Evolutionary conservation across 2,797 vertebrate genomes (phyloP), one percentile per base, ranked within the genome.

Genomic region (Peromyscus aztecus): DNA sequence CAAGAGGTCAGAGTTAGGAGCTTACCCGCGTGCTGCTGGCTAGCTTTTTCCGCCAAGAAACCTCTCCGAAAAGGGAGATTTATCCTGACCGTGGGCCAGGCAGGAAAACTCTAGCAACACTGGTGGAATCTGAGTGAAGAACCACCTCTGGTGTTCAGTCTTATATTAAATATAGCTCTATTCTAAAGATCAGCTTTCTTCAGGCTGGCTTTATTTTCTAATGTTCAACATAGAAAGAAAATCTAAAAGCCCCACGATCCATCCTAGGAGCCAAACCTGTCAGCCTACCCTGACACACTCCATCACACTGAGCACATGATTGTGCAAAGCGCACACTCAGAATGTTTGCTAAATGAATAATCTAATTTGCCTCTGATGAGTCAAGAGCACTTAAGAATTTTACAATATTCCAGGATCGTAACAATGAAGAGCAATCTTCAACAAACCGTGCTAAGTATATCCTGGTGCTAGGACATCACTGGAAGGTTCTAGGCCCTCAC

Each of bases 261-360:
- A 7, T 27, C 57, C 55, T 29, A 75, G 17, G 63, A 52, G 34
- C 24, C 69, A 86, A 83, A n/a, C 5, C 57, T 7, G 69, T 7
- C 21, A 57, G 13, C 4, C 57, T 46, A 37, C 46, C 63, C 86
- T 65, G 11, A 31, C 6, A 43, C 0, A 40, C 27, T 84, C 90
- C 6, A 24, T 0, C 21, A n/a, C 14, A 61, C 67, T 0, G 1
- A 75, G 43, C 31, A 61, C 52, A 61, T 12, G 29, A 84, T 73
- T 40, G 27, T 55, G 52, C 85, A 75, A 80, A 89, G 89, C 31
- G 34, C 55, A 84, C 49, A 37, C 69, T 90, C 89, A 27, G 73
- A 92, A 63, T 82, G 92, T 96, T 95, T 93, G 81, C 84, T 84
- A 81, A 96, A 23, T 92, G 93, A 94, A 95, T 94, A 96, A 91